Percentiles rank a stretch among this genome's conserved stretches.
Conservation (phyloP, 2,888 invertebrate genomes). For the Pherbina coryleti region DNA sequence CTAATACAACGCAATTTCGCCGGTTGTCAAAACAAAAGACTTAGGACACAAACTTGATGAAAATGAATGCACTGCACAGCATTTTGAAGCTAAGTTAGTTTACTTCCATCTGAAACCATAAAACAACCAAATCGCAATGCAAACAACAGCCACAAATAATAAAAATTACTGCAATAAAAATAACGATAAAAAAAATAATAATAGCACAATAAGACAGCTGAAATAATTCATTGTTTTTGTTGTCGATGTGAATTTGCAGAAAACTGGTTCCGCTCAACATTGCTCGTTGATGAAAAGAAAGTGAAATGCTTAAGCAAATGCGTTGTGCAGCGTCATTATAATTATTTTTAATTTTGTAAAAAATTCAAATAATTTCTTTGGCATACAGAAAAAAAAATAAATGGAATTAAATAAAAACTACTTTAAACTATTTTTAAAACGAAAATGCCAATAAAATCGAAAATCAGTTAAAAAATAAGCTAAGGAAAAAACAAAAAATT, state of each 20-base stretch:
- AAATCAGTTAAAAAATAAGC: neutral
- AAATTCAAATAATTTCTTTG: neutral
- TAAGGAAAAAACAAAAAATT: neutral
- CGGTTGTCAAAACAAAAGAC: conserved; percentile 53
- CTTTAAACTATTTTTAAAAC: neutral
- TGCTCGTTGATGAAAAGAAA: conserved; percentile 16
- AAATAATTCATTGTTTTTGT: conserved; percentile 39
- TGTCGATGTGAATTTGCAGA: conserved; percentile 7
- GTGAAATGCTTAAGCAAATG: conserved; percentile 26
- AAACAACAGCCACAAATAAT: conserved; percentile 19
- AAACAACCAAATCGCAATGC: neutral
- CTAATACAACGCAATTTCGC: neutral
- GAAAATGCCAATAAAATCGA: neutral
- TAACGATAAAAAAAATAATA: conserved; percentile 47
- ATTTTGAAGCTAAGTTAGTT: neutral
- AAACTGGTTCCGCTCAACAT: conserved; percentile 19
- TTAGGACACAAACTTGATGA: conserved; percentile 56
- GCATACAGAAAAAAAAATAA: neutral
- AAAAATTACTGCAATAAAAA: conserved; percentile 24
- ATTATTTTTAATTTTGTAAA: conserved; percentile 26
- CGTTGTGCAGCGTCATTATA: neutral
- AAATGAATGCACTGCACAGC: neutral
- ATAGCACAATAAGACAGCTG: conserved; percentile 36
- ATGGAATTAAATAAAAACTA: neutral
- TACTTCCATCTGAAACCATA: neutral